Percentiles rank a stretch among this genome's conserved stretches.
Conservation (phyloP, 2,797 vertebrate species). For the Pipistrellus pygmaeus region DNA sequence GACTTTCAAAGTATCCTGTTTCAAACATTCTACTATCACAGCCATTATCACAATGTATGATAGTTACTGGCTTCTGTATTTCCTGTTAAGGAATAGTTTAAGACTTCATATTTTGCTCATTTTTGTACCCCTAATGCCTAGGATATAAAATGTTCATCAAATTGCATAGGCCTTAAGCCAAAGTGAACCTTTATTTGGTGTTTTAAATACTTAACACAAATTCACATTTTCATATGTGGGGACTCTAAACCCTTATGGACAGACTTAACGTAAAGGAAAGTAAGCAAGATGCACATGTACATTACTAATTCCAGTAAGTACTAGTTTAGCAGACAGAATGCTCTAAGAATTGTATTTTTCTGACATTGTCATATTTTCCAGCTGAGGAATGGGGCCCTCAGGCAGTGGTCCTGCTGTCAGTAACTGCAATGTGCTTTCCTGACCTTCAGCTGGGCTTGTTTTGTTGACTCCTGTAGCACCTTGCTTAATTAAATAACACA, state of each 20-base stretch:
- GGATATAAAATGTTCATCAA: slow-evolving; percentile 30
- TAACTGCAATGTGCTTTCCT: slow-evolving; percentile 64
- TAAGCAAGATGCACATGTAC: slow-evolving; percentile 9
- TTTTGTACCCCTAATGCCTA: neutral
- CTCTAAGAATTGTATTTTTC: slow-evolving; percentile 29
- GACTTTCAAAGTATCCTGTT: neutral
- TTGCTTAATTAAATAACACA: slow-evolving; percentile 84
- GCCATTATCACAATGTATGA: neutral
- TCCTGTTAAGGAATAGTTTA: neutral
- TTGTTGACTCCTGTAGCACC: slow-evolving; percentile 68
- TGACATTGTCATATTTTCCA: slow-evolving; percentile 59
- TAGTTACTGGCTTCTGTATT: neutral
- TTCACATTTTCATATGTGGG: neutral
- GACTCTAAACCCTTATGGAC: neutral
- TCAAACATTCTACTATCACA: neutral
- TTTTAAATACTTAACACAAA: slow-evolving; percentile 43
- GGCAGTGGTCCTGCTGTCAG: slow-evolving; percentile 69
- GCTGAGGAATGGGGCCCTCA: slow-evolving; percentile 50
- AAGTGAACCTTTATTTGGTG: neutral
- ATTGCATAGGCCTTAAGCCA: neutral
- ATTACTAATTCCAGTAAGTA: slow-evolving; percentile 3
- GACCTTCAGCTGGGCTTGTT: slow-evolving; percentile 62
- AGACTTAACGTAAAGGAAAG: slow-evolving; percentile 55
- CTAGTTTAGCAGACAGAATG: slow-evolving; percentile 65
- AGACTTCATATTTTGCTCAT: neutral